A percentile compares a stretch with the other conserved stretches of the same genome.
Conservation (phyloP, 2,888 invertebrate species). For the Tineola bisselliella region DNA sequence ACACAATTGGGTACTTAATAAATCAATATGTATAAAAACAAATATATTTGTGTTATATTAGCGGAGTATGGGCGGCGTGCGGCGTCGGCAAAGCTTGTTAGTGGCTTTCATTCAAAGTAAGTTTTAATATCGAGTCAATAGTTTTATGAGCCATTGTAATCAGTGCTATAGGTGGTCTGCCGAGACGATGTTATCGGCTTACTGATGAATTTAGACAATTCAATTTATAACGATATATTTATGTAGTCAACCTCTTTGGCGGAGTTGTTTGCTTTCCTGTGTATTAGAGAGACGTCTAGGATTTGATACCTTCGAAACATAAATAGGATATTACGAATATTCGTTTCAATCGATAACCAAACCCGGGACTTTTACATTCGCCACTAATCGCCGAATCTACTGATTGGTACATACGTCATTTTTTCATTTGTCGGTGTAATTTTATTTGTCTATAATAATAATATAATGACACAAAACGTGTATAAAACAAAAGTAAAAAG, state of each 20-base stretch:
- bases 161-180: constrained; percentile 16
- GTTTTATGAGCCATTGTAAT: constrained; percentile 18
- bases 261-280: too few relatives aligned
- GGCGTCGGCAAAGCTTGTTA: not conserved
- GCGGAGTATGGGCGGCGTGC: not conserved
- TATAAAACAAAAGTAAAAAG: constrained; percentile 1
- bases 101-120: not conserved
- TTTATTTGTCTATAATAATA: not conserved
- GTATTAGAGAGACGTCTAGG: too few relatives aligned
- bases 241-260: not conserved
- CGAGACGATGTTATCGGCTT: constrained; percentile 12
- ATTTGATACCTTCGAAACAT: too few relatives aligned
- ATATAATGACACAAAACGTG: not conserved
- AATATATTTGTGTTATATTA: not conserved
- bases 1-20: not conserved
- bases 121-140: not conserved
- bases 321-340: too few relatives aligned
- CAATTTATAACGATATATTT: not conserved
- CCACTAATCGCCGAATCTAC: too few relatives aligned
- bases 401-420: too few relatives aligned
- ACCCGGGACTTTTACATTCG: too few relatives aligned
- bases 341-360: too few relatives aligned
- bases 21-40: not conserved
- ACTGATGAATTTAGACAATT: constrained; percentile 11
- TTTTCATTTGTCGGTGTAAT: too few relatives aligned